Conservation (phyloP, 2,888 invertebrate species). For the Netelia inedita region DNA sequence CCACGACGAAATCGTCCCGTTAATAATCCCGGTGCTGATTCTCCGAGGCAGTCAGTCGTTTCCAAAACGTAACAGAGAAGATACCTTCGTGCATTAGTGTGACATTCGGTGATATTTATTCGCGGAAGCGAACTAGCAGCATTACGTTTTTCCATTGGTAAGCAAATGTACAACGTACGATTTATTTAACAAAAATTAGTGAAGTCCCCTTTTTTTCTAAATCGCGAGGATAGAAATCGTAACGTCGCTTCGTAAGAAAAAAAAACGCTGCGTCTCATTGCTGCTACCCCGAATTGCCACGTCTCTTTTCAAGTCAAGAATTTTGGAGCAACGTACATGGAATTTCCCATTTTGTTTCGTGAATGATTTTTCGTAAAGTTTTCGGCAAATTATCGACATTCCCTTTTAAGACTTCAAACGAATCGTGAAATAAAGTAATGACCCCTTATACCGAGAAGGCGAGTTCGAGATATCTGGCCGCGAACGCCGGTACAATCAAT, state of each 20-base stretch:
- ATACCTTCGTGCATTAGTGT: constrained; percentile 50
- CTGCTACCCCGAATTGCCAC: constrained; percentile 47
- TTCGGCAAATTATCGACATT: not conserved
- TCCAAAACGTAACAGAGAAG: constrained; percentile 71
- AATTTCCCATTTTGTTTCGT: not conserved
- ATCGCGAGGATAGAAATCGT: not conserved
- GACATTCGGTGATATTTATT: constrained; percentile 58
- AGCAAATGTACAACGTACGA: constrained; percentile 43
- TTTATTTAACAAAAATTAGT: not conserved
- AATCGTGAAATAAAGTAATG: not conserved
- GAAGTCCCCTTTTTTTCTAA: constrained; percentile 9
- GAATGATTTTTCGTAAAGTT: not conserved
- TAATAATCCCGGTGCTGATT: constrained; percentile 81
- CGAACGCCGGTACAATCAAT: constrained; percentile 26
- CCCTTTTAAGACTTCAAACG: not conserved
- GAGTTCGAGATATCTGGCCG: not conserved
- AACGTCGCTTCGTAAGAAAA: not conserved
- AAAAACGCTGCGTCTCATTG: constrained; percentile 24
- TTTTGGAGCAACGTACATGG: not conserved
- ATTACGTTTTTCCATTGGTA: constrained; percentile 65
- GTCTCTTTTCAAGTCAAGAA: constrained; percentile 25
- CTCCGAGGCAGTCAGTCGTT: constrained; percentile 80
- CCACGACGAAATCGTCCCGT: constrained; percentile 87
- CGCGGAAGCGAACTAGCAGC: constrained; percentile 38
- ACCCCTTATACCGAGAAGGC: not conserved